Base-by-base conservation (phyloP, 2,113 vertebrate species). In the Sander vitreus region DNA sequence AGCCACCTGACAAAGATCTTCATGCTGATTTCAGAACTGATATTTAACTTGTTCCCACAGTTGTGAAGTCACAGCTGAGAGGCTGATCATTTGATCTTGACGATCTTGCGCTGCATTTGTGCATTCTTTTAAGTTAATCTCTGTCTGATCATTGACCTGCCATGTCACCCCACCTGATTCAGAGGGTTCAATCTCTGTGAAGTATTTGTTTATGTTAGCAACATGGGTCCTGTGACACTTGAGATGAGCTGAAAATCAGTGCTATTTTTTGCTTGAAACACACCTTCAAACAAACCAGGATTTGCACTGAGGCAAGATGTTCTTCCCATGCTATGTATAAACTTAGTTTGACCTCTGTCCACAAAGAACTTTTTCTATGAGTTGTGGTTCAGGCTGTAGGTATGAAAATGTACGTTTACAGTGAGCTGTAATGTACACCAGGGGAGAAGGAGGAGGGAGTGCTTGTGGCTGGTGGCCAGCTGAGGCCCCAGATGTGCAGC, bases 401-500 rank as follows among this genome's bases (percentile, higher is more conserved):
- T 85, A 86, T 87, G 78, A 83, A 91, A 85, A 83, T 85, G 85
- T 73, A 63, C 48, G 0, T 79, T 91, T 88, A 75, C 80, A 87
- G 73, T 25, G 21, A 82, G 84, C 75, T 76, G 78, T 78, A 85
- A 84, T 85, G 72, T 83, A 85, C 77, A 84, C 82, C 77, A 21
- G 60, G 45, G 73, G 67, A 78, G 69, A 45, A 60, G 78, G 70
- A 80, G 78, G 73, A 72, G 76, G 73, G 76, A 84, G 75, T 75
- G 67, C 67, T 70, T 18, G 23, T 88, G 91, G 91, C 88, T 83
- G 86, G 23, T n/a, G 76, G 88, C 89, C 93, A 94, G 93, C 87
- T 84, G 83, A 86, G 80, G 75, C 73, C 81, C 89, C 91, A 91
- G 89, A 94, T 94, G 89, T 91, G 83, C 84, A 43, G 78, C 30